phyloP scores from a whole-genome alignment of 1,140 invertebrate species.

The Adelges cooleyi region DNA sequence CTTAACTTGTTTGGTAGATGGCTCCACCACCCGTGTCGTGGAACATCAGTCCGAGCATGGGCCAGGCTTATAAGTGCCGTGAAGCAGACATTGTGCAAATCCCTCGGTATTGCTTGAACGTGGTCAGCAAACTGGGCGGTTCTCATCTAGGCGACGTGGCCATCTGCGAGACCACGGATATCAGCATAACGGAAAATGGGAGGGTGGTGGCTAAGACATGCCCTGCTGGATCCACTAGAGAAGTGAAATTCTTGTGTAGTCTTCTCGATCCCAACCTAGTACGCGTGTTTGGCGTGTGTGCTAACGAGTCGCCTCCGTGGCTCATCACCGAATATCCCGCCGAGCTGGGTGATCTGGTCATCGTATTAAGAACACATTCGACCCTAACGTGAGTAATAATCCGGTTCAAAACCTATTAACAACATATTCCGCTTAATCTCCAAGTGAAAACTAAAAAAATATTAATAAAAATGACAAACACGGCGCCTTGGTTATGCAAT shows the following conservation, averaged over 20 bases:
- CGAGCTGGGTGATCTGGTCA: slow-evolving; percentile 65
- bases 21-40: slow-evolving; percentile 46
- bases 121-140: slow-evolving; percentile 58
- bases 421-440: not conserved
- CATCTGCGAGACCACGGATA: slow-evolving; percentile 42
- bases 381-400: slow-evolving; percentile 32
- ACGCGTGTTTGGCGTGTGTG: slow-evolving; percentile 57
- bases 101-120: slow-evolving; percentile 52
- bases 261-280: slow-evolving; percentile 64
- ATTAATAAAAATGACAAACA: not conserved
- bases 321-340: slow-evolving; percentile 65
- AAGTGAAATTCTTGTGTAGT: slow-evolving; percentile 59
- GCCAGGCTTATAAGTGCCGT: slow-evolving; percentile 47
- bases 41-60: slow-evolving; percentile 53
- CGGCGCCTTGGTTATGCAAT: not conserved
- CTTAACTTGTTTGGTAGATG: slow-evolving; percentile 40
- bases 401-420: not conserved
- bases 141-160: slow-evolving; percentile 62
- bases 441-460: not conserved
- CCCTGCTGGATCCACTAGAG: slow-evolving; percentile 43
- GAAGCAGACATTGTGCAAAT: slow-evolving; percentile 50
- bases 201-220: slow-evolving; percentile 35
- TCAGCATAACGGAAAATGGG: slow-evolving; percentile 38
- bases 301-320: slow-evolving; percentile 50
- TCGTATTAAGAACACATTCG: slow-evolving; percentile 45